A percentile compares a stretch with the other conserved stretches of the same genome.
These are phyloP conservation scores for Flexamia atlantica DNA, from an alignment of 2,888 invertebrate genomes.

Conservation along the genomic window DNA sequence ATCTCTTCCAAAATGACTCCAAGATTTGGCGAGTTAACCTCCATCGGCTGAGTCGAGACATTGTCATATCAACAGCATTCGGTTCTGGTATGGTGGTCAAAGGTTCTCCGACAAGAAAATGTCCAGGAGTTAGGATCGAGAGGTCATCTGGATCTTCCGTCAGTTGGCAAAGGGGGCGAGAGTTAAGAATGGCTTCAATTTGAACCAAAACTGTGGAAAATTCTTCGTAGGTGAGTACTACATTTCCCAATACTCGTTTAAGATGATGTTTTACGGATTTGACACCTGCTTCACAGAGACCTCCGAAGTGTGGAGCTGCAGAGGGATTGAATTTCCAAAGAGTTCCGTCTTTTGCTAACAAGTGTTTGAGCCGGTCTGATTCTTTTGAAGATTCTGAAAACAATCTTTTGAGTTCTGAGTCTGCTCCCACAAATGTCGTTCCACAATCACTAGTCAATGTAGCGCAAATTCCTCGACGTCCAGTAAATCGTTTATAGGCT, in stretches of 20 bases:
- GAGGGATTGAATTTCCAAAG: slow-evolving; percentile 72
- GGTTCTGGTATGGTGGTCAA: no score
- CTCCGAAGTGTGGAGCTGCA: slow-evolving; percentile 72
- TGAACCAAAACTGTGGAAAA: slow-evolving; percentile 67
- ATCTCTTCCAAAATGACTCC: no score
- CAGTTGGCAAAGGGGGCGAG: slow-evolving; percentile 17
- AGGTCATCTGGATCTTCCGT: slow-evolving; percentile 28
- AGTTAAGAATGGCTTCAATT: slow-evolving; percentile 52
- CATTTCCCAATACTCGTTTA: slow-evolving; percentile 67
- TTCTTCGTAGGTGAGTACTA: slow-evolving; percentile 71
- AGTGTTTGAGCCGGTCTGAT: no score
- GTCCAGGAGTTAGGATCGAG: slow-evolving; percentile 59
- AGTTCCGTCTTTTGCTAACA: background rate
- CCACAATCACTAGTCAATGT: background rate
- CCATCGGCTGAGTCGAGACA: no score
- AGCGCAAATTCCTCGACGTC: no score
- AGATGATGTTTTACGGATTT: slow-evolving; percentile 72
- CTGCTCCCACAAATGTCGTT: background rate
- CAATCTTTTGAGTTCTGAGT: background rate
- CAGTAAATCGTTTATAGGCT: no score
- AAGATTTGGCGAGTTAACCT: no score
- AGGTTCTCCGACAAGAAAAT: background rate
- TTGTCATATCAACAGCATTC: no score
- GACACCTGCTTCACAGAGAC: slow-evolving; percentile 72
- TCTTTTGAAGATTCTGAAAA: no score